phyloP scores from a whole-genome alignment of 2,113 vertebrate genomes.

The Stegastes partitus region DNA sequence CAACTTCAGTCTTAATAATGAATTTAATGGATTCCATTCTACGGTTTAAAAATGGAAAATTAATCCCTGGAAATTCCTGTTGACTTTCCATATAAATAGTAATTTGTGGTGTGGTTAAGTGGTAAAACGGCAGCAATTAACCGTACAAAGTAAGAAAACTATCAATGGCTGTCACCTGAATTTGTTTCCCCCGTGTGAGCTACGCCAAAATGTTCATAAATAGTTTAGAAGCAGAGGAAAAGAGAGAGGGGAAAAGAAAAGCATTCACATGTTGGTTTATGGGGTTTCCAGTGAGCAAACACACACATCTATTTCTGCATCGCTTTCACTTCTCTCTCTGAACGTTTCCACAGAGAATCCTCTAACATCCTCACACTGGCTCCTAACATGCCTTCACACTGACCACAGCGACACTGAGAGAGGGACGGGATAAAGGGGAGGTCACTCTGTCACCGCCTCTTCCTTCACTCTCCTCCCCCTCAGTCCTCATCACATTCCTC shows the following conservation, averaged over 20 bases:
- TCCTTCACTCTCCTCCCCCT: conserved; percentile 31
- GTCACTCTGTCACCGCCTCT: conserved; percentile 28
- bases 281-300: conserved; percentile 76
- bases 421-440: conserved; percentile 29
- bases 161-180: conserved; percentile 25
- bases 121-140: not conserved
- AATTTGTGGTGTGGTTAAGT: not conserved
- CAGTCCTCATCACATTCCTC: conserved; percentile 56
- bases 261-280: conserved; percentile 55
- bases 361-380: conserved; percentile 51
- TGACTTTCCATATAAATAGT: not conserved
- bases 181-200: conserved; percentile 10
- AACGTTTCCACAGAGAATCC: conserved; percentile 58
- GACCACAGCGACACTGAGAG: conserved; percentile 18
- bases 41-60: not conserved
- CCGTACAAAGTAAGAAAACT: not conserved
- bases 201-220: conserved; percentile 12
- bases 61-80: not conserved
- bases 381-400: conserved; percentile 29
- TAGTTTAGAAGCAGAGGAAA: conserved; percentile 18
- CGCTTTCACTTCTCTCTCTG: conserved; percentile 50
- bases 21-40: no score
- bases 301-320: conserved; percentile 76
- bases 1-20: no score
- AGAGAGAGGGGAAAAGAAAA: conserved; percentile 28